Evolutionary conservation across 2,113 vertebrate species (phyloP).

Genomic region (Microcebus griseorufus): DNA sequence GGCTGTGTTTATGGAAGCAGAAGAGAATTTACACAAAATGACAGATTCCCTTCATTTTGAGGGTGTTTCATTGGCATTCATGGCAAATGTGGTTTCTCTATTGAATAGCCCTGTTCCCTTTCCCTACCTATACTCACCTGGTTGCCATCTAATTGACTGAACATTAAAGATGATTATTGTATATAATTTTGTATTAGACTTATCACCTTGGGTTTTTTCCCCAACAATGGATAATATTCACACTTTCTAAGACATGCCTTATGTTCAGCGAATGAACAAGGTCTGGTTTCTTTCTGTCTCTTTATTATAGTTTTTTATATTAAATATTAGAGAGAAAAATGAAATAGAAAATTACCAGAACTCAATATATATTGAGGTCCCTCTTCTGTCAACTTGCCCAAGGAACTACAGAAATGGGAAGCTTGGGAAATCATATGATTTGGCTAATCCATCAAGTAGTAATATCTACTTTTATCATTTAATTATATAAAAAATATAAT

Average conservation of each 20-base stretch:
- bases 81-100: conserved; percentile 64
- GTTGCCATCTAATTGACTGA: neutral
- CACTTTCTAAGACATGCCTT: neutral
- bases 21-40: conserved; percentile 88
- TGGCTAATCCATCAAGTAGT: neutral
- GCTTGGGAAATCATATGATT: neutral
- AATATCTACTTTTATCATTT: neutral
- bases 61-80: conserved; percentile 78
- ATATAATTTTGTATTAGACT: conserved; percentile 31
- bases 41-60: conserved; percentile 85
- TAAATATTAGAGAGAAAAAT: neutral
- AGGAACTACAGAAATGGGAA: neutral
- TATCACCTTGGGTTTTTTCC: neutral
- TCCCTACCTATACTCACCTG: neutral
- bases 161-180: conserved; percentile 71
- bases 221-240: neutral
- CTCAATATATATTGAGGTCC: neutral
- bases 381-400: neutral
- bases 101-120: neutral
- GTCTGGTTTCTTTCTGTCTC: neutral
- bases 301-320: neutral
- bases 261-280: neutral
- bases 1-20: conserved; percentile 89
- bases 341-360: neutral
- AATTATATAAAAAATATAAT: neutral